A percentile compares a stretch with the other conserved stretches of the same genome.
Conservation (phyloP, 2,888 invertebrate species). For the Drosophila affinis region DNA sequence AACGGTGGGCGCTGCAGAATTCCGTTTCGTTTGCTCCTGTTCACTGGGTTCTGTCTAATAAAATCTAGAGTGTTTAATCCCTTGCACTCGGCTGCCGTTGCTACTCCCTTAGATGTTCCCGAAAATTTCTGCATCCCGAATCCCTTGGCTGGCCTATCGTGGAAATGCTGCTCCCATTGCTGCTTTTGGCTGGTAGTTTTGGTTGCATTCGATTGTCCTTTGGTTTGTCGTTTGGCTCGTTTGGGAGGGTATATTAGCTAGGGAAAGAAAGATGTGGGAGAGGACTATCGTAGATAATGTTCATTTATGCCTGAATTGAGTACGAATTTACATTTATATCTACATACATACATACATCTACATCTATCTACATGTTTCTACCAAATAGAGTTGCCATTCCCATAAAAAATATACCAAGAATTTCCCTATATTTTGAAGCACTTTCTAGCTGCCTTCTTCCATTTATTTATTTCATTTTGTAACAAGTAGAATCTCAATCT, state of each 20-base stretch:
- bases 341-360: too few species aligned
- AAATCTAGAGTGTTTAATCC: constrained; percentile 78
- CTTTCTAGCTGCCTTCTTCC: background rate
- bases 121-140: constrained; percentile 19
- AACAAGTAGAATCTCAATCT: background rate
- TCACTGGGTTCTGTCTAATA: constrained; percentile 77
- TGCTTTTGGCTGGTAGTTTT: constrained; percentile 6
- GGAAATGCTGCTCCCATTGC: background rate
- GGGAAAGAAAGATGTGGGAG: background rate
- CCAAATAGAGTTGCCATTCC: too few species aligned
- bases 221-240: background rate
- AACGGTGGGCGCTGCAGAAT: constrained; percentile 46
- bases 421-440: background rate
- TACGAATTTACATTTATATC: too few species aligned
- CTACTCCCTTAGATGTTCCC: constrained; percentile 30
- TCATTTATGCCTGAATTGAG: too few species aligned
- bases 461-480: background rate
- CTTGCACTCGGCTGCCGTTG: constrained; percentile 67
- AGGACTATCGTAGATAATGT: too few species aligned
- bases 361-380: too few species aligned
- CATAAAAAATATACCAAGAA: too few species aligned
- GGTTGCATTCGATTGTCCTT: constrained; percentile 27
- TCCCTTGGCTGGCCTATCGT: background rate
- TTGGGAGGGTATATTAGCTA: background rate
- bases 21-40: constrained; percentile 52